phyloP scores from a whole-genome alignment of 2,113 vertebrate genomes.

The Uropsilus gracilis region DNA sequence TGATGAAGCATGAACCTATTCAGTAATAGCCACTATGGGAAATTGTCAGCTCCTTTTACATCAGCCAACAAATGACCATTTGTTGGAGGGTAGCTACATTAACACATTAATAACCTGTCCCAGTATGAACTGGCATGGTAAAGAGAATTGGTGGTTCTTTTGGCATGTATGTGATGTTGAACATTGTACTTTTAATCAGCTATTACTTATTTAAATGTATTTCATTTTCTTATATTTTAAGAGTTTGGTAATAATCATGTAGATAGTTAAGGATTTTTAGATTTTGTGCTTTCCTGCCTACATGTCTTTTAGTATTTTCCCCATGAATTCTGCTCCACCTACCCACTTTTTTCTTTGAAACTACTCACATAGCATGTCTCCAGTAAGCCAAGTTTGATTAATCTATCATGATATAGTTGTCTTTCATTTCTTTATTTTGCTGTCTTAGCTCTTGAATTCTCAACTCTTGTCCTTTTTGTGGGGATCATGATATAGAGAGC shows the following conservation, averaged over 20 bases:
- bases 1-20: slow-evolving; percentile 53
- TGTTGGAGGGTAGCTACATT: slow-evolving; percentile 57
- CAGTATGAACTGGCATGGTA: slow-evolving; percentile 65
- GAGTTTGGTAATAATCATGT: not conserved
- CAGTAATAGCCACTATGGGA: slow-evolving; percentile 52
- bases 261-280: not conserved
- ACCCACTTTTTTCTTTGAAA: not conserved
- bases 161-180: not conserved
- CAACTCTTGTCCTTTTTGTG: not conserved
- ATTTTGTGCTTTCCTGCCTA: not conserved
- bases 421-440: slow-evolving; percentile 7
- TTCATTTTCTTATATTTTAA: slow-evolving; percentile 2
- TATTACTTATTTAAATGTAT: slow-evolving; percentile 22
- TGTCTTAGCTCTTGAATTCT: not conserved
- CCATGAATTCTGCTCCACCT: not conserved
- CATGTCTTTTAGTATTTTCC: not conserved
- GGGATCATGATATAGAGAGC: not conserved
- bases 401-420: not conserved
- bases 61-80: slow-evolving; percentile 72
- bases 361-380: not conserved
- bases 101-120: slow-evolving; percentile 65
- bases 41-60: slow-evolving; percentile 66
- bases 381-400: not conserved
- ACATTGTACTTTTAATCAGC: not conserved
- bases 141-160: slow-evolving; percentile 49